Evolutionary conservation across 2,797 vertebrate species (phyloP).

Genomic region (Argentina silus): DNA sequence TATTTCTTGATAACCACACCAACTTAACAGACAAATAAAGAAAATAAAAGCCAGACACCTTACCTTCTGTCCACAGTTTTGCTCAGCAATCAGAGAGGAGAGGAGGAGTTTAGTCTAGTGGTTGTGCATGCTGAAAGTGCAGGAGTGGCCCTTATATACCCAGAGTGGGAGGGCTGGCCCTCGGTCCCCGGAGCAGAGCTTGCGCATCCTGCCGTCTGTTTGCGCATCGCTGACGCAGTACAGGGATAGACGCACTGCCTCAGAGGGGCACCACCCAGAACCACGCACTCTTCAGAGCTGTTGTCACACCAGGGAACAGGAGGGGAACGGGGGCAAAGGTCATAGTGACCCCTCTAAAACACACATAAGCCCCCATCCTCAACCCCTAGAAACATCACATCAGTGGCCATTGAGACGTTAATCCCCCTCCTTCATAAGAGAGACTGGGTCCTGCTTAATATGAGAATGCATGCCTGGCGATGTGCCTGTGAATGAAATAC

Average conservation of each 20-base stretch:
- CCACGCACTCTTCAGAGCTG: not conserved
- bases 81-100: slow-evolving; percentile 32
- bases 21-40: not conserved
- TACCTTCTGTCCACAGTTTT: slow-evolving; percentile 51
- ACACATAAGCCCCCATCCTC: not conserved
- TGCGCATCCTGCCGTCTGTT: slow-evolving; percentile 12
- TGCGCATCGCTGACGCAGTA: slow-evolving; percentile 26
- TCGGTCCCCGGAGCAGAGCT: not conserved
- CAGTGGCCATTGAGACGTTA: not conserved
- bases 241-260: slow-evolving; percentile 6
- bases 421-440: not conserved
- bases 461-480: not conserved
- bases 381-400: too few species aligned
- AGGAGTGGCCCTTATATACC: slow-evolving; percentile 30
- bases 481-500: slow-evolving; percentile 12
- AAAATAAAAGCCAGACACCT: not conserved
- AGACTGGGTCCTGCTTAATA: slow-evolving; percentile 3
- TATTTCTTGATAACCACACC: not conserved
- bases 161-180: slow-evolving; percentile 6
- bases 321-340: not conserved
- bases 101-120: slow-evolving; percentile 7
- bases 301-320: not conserved
- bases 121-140: slow-evolving; percentile 4
- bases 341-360: not conserved
- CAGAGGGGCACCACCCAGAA: not conserved